These are phyloP conservation scores for Chloroceryle inda DNA, from an alignment of 2,797 vertebrate genomes.

Conservation along the genomic window DNA sequence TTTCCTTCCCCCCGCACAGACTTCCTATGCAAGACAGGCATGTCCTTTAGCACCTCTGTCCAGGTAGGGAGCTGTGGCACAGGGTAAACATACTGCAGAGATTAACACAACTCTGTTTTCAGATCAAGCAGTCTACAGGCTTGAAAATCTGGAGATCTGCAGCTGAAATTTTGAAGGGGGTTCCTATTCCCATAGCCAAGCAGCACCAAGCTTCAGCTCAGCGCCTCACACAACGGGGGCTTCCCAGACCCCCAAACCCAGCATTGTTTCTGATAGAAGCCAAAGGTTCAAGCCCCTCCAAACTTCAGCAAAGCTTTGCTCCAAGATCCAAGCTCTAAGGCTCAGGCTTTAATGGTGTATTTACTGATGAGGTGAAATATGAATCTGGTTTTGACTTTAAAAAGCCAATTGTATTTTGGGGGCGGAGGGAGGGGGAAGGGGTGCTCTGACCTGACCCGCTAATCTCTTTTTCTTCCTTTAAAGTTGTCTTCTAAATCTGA, in stretches of 20 bases:
- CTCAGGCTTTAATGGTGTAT: slow-evolving; percentile 23
- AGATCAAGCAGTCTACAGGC: rapidly evolving
- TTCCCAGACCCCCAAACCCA: not conserved
- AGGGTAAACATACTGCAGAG: not conserved
- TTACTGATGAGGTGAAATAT: slow-evolving; percentile 72
- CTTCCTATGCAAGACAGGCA: not conserved
- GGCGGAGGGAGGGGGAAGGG: slow-evolving; percentile 53
- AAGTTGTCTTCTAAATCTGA: slow-evolving; percentile 80
- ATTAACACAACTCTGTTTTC: not conserved
- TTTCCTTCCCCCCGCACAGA: not conserved
- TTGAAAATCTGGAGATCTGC: not conserved
- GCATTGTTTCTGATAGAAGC: not conserved
- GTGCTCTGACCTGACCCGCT: slow-evolving; percentile 74
- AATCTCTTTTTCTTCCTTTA: slow-evolving; percentile 80
- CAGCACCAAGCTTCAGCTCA: not conserved
- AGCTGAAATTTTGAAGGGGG: not conserved
- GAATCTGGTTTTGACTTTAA: slow-evolving; percentile 73
- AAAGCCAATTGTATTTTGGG: slow-evolving; percentile 74
- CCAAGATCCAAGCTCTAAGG: not conserved
- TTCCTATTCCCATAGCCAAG: not conserved
- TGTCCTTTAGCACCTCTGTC: slow-evolving; percentile 10
- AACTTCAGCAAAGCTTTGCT: not conserved
- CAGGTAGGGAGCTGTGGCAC: slow-evolving; percentile 23
- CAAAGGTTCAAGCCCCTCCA: slow-evolving; percentile 23
- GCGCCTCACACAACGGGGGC: not conserved